Evolutionary conservation across 2,888 invertebrate genomes (phyloP).

Genomic region (Hypselothyrea guttata): DNA sequence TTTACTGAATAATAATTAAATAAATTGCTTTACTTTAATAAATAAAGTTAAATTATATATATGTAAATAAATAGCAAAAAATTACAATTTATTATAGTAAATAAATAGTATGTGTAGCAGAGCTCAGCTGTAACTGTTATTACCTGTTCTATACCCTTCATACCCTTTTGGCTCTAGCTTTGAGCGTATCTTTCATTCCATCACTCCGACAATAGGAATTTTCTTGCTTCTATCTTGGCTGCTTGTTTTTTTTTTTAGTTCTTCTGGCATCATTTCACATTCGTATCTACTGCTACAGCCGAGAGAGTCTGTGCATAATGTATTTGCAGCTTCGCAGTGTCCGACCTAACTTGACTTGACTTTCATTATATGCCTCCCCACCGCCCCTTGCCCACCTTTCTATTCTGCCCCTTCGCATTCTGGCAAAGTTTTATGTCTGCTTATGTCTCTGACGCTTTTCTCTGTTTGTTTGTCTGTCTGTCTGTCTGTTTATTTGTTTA

Average conservation of each 20-base stretch:
- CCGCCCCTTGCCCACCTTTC: conserved; percentile 4
- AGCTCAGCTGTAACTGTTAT: too few species aligned
- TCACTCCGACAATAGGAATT: not conserved
- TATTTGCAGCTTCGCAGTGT: conserved; percentile 56
- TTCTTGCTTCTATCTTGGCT: conserved; percentile 3
- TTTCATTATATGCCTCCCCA: conserved; percentile 52
- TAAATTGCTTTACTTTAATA: too few species aligned
- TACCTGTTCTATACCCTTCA: too few species aligned
- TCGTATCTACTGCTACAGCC: conserved; percentile 44
- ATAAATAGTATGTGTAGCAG: too few species aligned
- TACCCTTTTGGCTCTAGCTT: too few species aligned
- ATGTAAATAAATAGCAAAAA: too few species aligned
- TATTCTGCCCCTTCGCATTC: conserved; percentile 6
- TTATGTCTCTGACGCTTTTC: conserved; percentile 18
- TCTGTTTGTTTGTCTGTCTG: conserved; percentile 33
- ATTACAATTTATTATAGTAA: too few species aligned
- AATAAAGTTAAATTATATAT: too few species aligned
- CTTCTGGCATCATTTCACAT: conserved; percentile 38
- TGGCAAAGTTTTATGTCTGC: conserved; percentile 58
- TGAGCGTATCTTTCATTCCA: conserved; percentile 20
- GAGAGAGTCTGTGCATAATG: conserved; percentile 68
- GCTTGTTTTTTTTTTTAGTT: conserved; percentile 28
- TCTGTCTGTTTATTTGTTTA: conserved; percentile 31
- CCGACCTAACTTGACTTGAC: conserved; percentile 51
- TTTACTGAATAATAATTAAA: too few species aligned